These are phyloP conservation scores for Eriosoma lanigerum DNA, from an alignment of 1,140 invertebrate species.

Conservation along the genomic window DNA sequence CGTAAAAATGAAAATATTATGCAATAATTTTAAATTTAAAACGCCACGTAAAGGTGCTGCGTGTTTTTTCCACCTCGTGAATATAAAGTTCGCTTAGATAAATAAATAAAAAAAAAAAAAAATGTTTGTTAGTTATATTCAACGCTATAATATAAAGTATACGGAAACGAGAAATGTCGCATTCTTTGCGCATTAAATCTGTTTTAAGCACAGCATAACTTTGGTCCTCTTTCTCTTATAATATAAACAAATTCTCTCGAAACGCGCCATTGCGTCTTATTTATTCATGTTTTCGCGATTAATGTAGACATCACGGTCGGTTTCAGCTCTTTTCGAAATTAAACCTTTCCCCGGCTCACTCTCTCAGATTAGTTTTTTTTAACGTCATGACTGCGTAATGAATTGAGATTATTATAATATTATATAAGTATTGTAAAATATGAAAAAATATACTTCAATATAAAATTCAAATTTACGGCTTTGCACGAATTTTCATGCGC, in stretches of 20 bases:
- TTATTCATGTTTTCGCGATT: slow-evolving; percentile 18
- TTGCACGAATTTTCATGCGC: too few species aligned
- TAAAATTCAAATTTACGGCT: too few species aligned
- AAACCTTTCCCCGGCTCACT: background rate
- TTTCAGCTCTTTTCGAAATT: background rate
- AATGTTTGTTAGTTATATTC: too few species aligned
- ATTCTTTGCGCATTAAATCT: slow-evolving; percentile 7
- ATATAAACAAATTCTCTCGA: background rate
- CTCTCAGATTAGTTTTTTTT: background rate
- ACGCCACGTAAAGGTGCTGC: background rate
- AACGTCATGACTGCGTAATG: background rate
- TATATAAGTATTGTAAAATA: too few species aligned
- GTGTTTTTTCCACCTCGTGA: slow-evolving; percentile 38
- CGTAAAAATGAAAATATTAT: slow-evolving; percentile 24
- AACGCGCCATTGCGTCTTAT: slow-evolving; percentile 2
- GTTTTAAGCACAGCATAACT: slow-evolving; percentile 19
- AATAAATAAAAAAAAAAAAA: slow-evolving; percentile 4
- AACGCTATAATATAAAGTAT: background rate
- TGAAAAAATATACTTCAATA: too few species aligned
- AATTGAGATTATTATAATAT: background rate
- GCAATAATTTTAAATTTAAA: slow-evolving; percentile 38
- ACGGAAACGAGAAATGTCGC: background rate
- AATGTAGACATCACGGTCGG: background rate
- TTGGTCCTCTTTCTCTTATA: slow-evolving; percentile 3
- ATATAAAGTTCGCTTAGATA: slow-evolving; percentile 6